Conservation (phyloP, 2,113 vertebrate genomes). For the Larimichthys crocea region DNA sequence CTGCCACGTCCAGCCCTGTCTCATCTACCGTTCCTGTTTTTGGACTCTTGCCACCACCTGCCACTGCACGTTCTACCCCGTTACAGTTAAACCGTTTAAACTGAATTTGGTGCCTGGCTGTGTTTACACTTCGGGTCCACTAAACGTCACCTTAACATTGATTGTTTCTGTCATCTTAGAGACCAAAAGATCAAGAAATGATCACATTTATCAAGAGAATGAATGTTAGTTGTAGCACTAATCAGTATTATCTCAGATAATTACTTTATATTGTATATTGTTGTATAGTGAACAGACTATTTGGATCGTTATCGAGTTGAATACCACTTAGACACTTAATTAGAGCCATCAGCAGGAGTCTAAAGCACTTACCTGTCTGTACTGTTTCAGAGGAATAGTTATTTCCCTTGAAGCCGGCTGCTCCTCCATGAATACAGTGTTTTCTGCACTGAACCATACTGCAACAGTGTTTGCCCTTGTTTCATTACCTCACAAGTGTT, state of each 20-base stretch:
- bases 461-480: not conserved
- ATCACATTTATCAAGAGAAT: not conserved
- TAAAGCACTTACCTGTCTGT: not conserved
- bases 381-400: not conserved
- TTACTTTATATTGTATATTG: not conserved
- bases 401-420: not conserved
- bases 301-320: not conserved
- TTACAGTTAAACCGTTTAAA: too few species aligned
- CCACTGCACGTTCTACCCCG: too few species aligned
- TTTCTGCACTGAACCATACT: not conserved
- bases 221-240: not conserved
- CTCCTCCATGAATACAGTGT: not conserved
- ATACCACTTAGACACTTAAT: not conserved
- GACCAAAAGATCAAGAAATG: too few species aligned
- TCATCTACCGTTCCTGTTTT: too few species aligned
- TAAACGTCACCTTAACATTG: too few species aligned
- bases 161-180: too few species aligned
- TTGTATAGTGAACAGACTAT: not conserved
- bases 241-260: not conserved
- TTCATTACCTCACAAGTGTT: conserved; percentile 14
- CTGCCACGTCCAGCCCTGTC: too few species aligned
- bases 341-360: not conserved
- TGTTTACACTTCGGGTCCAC: too few species aligned
- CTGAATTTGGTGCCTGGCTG: too few species aligned
- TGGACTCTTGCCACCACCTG: too few species aligned